Evolutionary conservation across 2,888 invertebrate species (phyloP).

Genomic region (Caenorhabditis imperialis): DNA sequence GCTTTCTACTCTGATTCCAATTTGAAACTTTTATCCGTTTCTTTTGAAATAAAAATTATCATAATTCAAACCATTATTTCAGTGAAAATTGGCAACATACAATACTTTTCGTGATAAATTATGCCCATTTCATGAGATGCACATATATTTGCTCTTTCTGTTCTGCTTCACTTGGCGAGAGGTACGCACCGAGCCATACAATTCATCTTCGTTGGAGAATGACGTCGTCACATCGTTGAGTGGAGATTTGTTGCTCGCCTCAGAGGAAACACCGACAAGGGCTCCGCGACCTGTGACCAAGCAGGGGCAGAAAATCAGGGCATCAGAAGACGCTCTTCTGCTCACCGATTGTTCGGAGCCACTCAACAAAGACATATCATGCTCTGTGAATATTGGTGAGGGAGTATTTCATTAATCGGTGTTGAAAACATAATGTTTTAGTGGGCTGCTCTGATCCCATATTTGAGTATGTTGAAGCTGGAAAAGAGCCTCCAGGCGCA

Average conservation of each 20-base stretch:
- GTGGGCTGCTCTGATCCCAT: slow-evolving; percentile 68
- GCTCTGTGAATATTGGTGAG: slow-evolving; percentile 67
- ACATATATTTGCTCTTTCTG: slow-evolving; percentile 21
- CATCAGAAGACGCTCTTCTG: slow-evolving; percentile 29
- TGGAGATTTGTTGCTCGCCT: slow-evolving; percentile 25
- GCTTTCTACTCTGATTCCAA: background rate
- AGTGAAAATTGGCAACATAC: background rate
- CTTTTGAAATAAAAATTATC: too few species aligned
- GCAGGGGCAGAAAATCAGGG: slow-evolving; percentile 12
- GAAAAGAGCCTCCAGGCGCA: slow-evolving; percentile 66
- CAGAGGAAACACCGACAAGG: slow-evolving; percentile 47
- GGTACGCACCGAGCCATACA: slow-evolving; percentile 37
- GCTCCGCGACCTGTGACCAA: slow-evolving; percentile 33
- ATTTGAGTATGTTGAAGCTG: slow-evolving; percentile 38
- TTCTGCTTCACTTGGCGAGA: slow-evolving; percentile 39
- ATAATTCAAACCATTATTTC: too few species aligned
- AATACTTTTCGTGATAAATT: background rate
- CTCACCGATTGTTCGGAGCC: slow-evolving; percentile 68
- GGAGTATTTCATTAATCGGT: background rate
- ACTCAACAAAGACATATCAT: slow-evolving; percentile 68
- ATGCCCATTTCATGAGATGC: slow-evolving; percentile 35
- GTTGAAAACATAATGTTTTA: slow-evolving; percentile 47
- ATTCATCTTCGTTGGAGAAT: slow-evolving; percentile 26
- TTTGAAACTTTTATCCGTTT: background rate
- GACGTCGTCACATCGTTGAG: slow-evolving; percentile 22